Base-by-base conservation (phyloP, 2,888 invertebrate genomes). In the Cataglyphis altisquamis region DNA sequence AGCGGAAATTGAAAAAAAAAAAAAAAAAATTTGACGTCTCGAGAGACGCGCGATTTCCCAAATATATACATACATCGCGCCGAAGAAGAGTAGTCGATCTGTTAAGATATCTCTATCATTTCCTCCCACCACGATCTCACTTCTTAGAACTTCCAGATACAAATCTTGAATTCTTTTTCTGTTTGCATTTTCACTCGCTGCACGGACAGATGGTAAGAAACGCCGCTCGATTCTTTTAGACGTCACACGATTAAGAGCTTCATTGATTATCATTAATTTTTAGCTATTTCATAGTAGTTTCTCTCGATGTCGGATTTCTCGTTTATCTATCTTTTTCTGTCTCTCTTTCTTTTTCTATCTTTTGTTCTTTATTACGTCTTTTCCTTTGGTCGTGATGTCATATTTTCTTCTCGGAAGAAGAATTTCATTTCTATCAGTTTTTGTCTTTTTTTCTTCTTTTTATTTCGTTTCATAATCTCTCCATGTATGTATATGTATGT, bases 171-270 rank as follows among this genome's bases (percentile, higher is more conserved):
- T 88, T 90, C 83, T 90, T 64, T 90, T 90, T 90, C 87, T 91
- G 86, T 90, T 90, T 89, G 83, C 86, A 88, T 90, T 90, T 70
- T 90, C 89, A 90, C 89, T 91, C 92, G 94, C 94, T 93, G 94
- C 94, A 92, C 90, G 94, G 94, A 94, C 94, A 94, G 94, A 94
- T 94, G 94, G 94, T 94, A 94, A 94, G 94, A 94, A 93, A 90
- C 92, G 91, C 91, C 92, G 90, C 87, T 92, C 91, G 90, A 93
- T 88, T 92, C 90, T 92, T 89, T 82, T 92, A 88, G 89, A 92
- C 91, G 90, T 91, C 92, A 92, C 92, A 92, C 92, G 91, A 90
- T 92, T 92, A 92, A 93, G 89, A 91, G 93, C 94, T 93, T 93
- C 91, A 88, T 91, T 91, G 82, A 89, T 90, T 91, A 90, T 89